phyloP scores from a whole-genome alignment of 2,113 vertebrate genomes.

The Zosterops borbonicus region DNA sequence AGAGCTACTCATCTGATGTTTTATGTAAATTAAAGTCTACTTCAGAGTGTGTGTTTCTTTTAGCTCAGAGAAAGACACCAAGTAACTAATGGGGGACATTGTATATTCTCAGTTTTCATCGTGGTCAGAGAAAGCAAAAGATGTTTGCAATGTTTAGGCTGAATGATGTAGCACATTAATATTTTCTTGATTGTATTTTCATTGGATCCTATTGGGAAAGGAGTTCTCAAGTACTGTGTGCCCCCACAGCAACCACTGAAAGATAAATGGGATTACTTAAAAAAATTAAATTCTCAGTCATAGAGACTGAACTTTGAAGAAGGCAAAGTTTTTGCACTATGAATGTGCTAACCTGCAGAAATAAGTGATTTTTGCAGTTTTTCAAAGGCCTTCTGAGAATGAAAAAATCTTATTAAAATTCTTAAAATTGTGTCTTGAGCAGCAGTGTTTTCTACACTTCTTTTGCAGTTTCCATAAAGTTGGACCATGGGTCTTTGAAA shows the following conservation, averaged over 20 bases:
- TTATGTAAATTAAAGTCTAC: background rate
- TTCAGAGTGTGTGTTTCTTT: background rate
- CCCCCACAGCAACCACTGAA: background rate
- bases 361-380: background rate
- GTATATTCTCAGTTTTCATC: background rate
- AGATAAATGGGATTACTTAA: background rate
- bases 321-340: background rate
- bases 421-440: background rate
- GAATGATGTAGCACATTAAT: background rate
- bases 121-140: background rate
- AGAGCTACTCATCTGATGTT: background rate
- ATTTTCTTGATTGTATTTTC: background rate
- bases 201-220: fast-evolving
- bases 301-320: background rate
- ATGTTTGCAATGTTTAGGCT: background rate
- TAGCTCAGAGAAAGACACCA: background rate
- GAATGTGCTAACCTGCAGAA: background rate
- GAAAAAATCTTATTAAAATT: background rate
- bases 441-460: background rate
- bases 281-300: background rate
- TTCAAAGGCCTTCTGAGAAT: background rate
- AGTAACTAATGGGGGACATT: background rate
- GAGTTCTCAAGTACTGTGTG: background rate
- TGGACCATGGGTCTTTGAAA: background rate
- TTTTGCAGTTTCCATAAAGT: background rate